Evolutionary conservation across 92 coral and sea anemone genomes (phyloP).

Genomic region (Metridium senile): DNA sequence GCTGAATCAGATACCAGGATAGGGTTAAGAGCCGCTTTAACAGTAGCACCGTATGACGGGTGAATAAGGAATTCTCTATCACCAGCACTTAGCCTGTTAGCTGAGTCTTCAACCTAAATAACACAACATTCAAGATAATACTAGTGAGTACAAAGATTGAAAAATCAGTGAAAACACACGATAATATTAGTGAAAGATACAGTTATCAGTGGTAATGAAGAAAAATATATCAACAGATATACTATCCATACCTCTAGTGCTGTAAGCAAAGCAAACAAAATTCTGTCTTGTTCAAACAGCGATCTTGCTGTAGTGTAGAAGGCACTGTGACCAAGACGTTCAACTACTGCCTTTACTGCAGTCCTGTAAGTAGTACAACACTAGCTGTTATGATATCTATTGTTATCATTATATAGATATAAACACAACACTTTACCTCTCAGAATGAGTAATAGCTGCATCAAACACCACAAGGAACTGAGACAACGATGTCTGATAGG

Average conservation of each 20-base stretch:
- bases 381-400: neutral
- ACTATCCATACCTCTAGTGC: slow-evolving; percentile 85
- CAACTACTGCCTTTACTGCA: slow-evolving; percentile 98
- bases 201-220: too few species aligned
- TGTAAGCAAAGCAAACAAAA: slow-evolving; percentile 75
- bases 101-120: slow-evolving; percentile 91
- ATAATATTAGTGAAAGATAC: too few species aligned
- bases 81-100: slow-evolving; percentile 88
- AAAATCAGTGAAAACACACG: too few species aligned
- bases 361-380: slow-evolving; percentile 55
- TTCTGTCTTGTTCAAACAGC: slow-evolving; percentile 86
- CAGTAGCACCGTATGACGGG: slow-evolving; percentile 93
- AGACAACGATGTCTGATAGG: slow-evolving; percentile 92
- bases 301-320: slow-evolving; percentile 87
- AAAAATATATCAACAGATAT: too few species aligned
- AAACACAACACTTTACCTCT: too few species aligned
- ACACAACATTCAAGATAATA: neutral
- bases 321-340: slow-evolving; percentile 94
- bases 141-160: too few species aligned
- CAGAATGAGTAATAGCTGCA: slow-evolving; percentile 97
- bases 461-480: slow-evolving; percentile 93
- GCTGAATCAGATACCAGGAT: slow-evolving; percentile 62
- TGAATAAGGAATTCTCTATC: slow-evolving; percentile 96
- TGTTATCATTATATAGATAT: too few species aligned
- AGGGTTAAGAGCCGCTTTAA: slow-evolving; percentile 85